Evolutionary conservation across 2,888 invertebrate genomes (phyloP), one percentile per base, ranked within the genome.

Genomic region (Cephus spinipes): DNA sequence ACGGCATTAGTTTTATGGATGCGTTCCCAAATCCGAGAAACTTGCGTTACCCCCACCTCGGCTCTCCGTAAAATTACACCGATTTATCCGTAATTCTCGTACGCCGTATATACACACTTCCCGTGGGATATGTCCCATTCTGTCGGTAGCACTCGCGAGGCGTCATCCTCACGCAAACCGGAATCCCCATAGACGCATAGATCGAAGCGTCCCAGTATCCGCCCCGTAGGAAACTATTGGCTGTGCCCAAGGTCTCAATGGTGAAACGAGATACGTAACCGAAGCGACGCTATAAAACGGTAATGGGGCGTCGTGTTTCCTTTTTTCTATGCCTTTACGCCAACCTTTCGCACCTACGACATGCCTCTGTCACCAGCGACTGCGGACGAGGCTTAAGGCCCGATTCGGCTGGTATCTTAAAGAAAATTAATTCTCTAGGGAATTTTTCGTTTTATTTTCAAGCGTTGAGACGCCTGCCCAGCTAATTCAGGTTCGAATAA

Each of bases 291-390:
- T 89, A 87, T 90, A 90, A 90, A 90, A 90, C 89, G 90, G 90
- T 90, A 91, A 91, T 90, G 89, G 90, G 90, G 91, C 91, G 89
- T 90, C 90, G 88, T 89, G 84, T 90, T 90, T 90, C 90, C 88
- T 88, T 89, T 89, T 90, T 90, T 88, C 88, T 85, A 74, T 80
- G 83, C 84, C 82, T 81, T 81, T 83, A 79, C 81, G 82, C 36
- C 55, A 55, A 55, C 23, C 55, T 55, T 23, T 55, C 55, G 55
- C 55, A 55, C 55, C 23, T 55, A 23, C 55, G 23, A 23, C 23
- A 23, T 55, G 23, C 55, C 23, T 23, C 55, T 55, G 55, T 55
- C 15, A 55, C 55, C 2, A 2, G 23, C 23, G 3, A 55, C 15
- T 55, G 55, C 0, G 55, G 9, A 55, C 23, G 55, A 55, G 9